These are phyloP conservation scores for Mycogona germanica DNA, from an alignment of 2,888 invertebrate species.

Conservation along the genomic window DNA sequence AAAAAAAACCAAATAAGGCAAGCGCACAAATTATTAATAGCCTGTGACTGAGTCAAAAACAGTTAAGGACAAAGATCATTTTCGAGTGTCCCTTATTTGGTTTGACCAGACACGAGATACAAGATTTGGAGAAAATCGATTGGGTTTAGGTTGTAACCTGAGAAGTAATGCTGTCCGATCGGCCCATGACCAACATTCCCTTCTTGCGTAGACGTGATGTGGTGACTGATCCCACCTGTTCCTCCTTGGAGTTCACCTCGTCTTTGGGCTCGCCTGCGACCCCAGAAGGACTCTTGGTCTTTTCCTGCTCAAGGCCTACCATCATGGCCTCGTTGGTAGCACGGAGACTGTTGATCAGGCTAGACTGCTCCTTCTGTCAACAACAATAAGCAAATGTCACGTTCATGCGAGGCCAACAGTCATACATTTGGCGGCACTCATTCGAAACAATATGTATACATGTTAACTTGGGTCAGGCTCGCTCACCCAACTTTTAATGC, in stretches of 20 bases:
- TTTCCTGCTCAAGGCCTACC: slow-evolving; percentile 25
- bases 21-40: slow-evolving; percentile 2
- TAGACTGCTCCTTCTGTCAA: slow-evolving; percentile 79
- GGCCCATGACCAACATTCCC: slow-evolving; percentile 27
- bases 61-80: neutral
- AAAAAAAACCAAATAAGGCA: too few species aligned
- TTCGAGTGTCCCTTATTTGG: neutral
- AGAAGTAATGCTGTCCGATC: slow-evolving; percentile 68
- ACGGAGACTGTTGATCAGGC: slow-evolving; percentile 75
- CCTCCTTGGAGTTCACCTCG: slow-evolving; percentile 23
- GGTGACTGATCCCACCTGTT: slow-evolving; percentile 12
- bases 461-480: too few species aligned
- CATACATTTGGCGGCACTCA: neutral
- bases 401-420: neutral
- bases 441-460: neutral
- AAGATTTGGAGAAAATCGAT: too few species aligned
- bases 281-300: slow-evolving; percentile 22
- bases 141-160: too few species aligned
- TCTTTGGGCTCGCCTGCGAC: slow-evolving; percentile 20
- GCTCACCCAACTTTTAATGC: too few species aligned
- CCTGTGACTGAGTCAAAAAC: neutral
- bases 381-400: slow-evolving; percentile 15
- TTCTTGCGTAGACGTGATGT: slow-evolving; percentile 26
- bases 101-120: too few species aligned
- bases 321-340: slow-evolving; percentile 46